Conservation (phyloP, 1,140 invertebrate genomes). For the Microvelia longipes region DNA sequence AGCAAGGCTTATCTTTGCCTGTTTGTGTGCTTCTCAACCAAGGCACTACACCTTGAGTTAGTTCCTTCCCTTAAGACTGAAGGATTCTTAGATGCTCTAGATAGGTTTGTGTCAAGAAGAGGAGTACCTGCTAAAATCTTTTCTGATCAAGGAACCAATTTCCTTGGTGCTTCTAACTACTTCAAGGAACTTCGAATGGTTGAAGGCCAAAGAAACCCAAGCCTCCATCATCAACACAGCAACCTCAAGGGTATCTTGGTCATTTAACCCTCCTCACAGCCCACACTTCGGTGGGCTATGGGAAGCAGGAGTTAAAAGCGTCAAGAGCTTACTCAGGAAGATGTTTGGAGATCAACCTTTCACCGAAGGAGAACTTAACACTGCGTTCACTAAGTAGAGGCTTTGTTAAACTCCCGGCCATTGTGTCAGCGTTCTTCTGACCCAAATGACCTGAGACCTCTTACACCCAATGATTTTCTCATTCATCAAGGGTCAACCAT, state of each 20-base stretch:
- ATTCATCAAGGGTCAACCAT: too few species aligned
- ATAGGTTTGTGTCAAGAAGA: conserved; percentile 7
- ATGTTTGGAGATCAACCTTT: too few species aligned
- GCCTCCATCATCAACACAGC: background rate
- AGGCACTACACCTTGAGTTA: conserved; percentile 32
- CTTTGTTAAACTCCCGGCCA: conserved; percentile 17
- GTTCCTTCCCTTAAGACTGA: conserved; percentile 28
- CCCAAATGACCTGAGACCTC: conserved; percentile 9
- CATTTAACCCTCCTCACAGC: conserved; percentile 29
- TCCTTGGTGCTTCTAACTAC: conserved; percentile 21
- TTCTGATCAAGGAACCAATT: conserved; percentile 30
- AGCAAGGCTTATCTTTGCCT: conserved; percentile 30
- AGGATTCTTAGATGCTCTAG: conserved; percentile 28
- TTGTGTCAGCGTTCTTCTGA: conserved; percentile 11
- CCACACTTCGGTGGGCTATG: too few species aligned
- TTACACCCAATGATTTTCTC: conserved; percentile 24
- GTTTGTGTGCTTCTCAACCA: conserved; percentile 32
- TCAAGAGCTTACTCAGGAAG: too few species aligned
- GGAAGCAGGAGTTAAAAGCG: too few species aligned
- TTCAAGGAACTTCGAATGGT: too few species aligned
- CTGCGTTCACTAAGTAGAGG: conserved; percentile 19
- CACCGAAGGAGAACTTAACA: conserved; percentile 16
- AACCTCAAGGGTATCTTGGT: conserved; percentile 13
- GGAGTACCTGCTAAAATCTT: conserved; percentile 19
- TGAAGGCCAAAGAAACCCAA: background rate